Conservation (phyloP, 2,797 vertebrate species). For the Lagorchestes hirsutus region DNA sequence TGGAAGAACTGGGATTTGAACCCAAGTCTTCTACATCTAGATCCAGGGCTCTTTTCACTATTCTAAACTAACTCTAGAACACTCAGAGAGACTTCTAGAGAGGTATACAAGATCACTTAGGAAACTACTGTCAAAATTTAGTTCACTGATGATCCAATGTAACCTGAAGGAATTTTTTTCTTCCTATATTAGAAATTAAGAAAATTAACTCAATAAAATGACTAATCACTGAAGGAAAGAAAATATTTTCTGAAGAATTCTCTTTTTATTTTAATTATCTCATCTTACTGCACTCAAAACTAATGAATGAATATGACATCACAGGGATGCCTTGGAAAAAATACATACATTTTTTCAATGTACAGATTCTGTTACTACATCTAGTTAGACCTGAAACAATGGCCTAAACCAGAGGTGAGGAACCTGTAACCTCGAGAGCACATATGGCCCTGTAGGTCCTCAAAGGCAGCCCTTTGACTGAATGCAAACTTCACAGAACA, state of each 20-base stretch:
- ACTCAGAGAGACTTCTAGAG: background rate
- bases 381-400: slow-evolving; percentile 24
- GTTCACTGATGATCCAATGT: background rate
- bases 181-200: background rate
- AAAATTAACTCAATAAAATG: no score
- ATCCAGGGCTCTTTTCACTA: background rate
- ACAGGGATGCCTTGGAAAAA: slow-evolving; percentile 29
- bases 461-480: no score
- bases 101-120: background rate
- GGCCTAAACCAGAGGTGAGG: background rate
- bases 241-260: background rate
- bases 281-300: slow-evolving; percentile 40
- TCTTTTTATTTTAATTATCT: background rate
- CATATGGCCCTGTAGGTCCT: no score
- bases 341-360: slow-evolving; percentile 38
- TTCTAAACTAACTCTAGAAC: background rate
- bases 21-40: background rate
- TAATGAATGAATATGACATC: slow-evolving; percentile 13
- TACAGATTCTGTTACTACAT: background rate
- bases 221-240: background rate
- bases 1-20: background rate
- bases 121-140: background rate
- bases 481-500: no score
- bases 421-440: no score
- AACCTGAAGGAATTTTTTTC: background rate